These are phyloP conservation scores for Aramus guarauna DNA, from an alignment of 2,113 vertebrate species.

Conservation along the genomic window DNA sequence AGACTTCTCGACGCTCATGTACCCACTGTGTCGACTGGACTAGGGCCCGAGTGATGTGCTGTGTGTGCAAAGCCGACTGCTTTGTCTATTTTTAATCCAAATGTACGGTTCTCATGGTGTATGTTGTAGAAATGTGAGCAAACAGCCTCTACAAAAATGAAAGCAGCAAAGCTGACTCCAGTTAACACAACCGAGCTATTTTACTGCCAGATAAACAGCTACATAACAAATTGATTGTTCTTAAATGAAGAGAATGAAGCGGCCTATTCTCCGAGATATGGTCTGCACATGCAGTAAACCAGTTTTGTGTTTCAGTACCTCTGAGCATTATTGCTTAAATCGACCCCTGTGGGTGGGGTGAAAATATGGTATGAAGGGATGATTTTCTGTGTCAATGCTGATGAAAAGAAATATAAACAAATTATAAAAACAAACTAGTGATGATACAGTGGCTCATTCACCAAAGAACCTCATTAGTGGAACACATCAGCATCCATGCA, in stretches of 20 bases:
- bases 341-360: conserved; percentile 89
- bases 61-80: neutral
- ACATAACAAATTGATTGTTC: neutral
- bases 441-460: conserved; percentile 88
- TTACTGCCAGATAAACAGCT: neutral
- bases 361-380: conserved; percentile 75
- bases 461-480: conserved; percentile 88
- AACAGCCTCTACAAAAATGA: neutral
- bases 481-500: conserved; percentile 90
- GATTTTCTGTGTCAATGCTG: conserved; percentile 73
- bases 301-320: conserved; percentile 41
- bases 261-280: neutral
- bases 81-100: neutral
- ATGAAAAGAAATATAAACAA: conserved; percentile 75
- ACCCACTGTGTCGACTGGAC: neutral
- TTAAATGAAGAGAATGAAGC: neutral
- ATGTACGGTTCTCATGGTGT: neutral
- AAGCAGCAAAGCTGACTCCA: neutral
- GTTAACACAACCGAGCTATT: neutral
- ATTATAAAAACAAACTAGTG: conserved; percentile 74
- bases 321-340: conserved; percentile 87
- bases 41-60: neutral
- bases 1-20: neutral
- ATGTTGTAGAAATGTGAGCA: neutral
- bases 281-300: neutral